A percentile compares a stretch with the other conserved stretches of the same genome.
Evolutionary conservation across 2,113 vertebrate genomes (phyloP).

Genomic region (Callocephalon fimbriatum): DNA sequence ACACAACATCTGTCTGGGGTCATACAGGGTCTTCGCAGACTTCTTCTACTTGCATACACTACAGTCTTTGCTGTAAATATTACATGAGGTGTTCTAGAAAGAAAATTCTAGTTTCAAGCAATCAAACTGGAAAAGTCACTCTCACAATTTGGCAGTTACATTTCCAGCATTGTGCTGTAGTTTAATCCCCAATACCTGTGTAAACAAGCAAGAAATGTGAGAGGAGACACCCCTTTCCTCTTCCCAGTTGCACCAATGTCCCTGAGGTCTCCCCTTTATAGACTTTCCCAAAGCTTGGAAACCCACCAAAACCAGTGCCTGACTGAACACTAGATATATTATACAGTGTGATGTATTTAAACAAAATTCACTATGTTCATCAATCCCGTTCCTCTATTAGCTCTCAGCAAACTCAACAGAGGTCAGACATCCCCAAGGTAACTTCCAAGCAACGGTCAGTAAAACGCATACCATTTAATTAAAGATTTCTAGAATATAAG

Average conservation of each 20-base stretch:
- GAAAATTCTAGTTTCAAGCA: not conserved
- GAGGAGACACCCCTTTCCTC: not conserved
- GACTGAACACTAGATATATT: not conserved
- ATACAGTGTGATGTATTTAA: not conserved
- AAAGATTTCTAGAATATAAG: slow-evolving; percentile 5
- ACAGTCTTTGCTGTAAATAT: not conserved
- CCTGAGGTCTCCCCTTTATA: not conserved
- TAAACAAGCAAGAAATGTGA: not conserved
- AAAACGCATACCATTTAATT: slow-evolving; percentile 4
- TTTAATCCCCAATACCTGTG: not conserved
- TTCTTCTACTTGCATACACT: not conserved
- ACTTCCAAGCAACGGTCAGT: not conserved
- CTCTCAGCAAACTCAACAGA: not conserved
- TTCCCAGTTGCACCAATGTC: not conserved
- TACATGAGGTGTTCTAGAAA: not conserved
- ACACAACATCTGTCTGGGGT: not conserved
- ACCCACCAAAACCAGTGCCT: not conserved
- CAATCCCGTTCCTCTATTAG: not conserved
- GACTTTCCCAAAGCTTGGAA: not conserved
- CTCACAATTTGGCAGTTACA: not conserved
- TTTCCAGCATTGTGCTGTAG: not conserved
- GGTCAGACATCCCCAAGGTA: slow-evolving; percentile 1
- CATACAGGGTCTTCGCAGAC: not conserved
- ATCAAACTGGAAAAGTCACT: not conserved
- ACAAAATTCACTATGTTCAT: not conserved